Conservation (phyloP, 2,888 invertebrate species). For the Antitype chi region DNA sequence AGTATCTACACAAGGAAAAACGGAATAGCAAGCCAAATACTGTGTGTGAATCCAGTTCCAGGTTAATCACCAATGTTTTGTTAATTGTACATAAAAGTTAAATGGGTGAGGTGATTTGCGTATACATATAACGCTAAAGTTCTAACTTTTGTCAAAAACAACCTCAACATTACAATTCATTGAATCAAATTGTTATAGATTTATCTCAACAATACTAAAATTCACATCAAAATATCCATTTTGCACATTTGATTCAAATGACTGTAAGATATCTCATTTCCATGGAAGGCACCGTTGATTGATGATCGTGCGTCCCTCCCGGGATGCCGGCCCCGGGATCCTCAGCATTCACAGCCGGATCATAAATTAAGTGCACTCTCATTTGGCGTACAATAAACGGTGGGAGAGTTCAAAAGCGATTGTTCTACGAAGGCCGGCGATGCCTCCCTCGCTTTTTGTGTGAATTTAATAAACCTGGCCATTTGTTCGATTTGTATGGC, state of each 20-base stretch:
- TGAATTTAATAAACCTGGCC: conserved; percentile 65
- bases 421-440: conserved; percentile 62
- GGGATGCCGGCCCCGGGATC: conserved; percentile 32
- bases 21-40: background rate
- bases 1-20: background rate
- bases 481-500: conserved; percentile 61
- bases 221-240: conserved; percentile 58
- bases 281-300: conserved; percentile 69
- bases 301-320: conserved; percentile 66
- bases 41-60: background rate
- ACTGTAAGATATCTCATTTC: conserved; percentile 64
- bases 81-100: background rate
- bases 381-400: conserved; percentile 66
- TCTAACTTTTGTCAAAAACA: conserved; percentile 18
- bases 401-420: conserved; percentile 70
- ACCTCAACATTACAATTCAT: conserved; percentile 30
- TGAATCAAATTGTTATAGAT: conserved; percentile 44
- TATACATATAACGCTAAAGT: background rate
- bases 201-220: conserved; percentile 51
- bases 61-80: background rate
- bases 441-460: conserved; percentile 58
- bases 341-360: conserved; percentile 69
- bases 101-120: background rate
- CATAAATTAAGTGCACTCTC: conserved; percentile 80
- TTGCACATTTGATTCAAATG: conserved; percentile 59